A percentile compares a stretch with the other conserved stretches of the same genome.
Evolutionary conservation across 2,113 vertebrate genomes (phyloP).

Genomic region (Pterocles burchelli): DNA sequence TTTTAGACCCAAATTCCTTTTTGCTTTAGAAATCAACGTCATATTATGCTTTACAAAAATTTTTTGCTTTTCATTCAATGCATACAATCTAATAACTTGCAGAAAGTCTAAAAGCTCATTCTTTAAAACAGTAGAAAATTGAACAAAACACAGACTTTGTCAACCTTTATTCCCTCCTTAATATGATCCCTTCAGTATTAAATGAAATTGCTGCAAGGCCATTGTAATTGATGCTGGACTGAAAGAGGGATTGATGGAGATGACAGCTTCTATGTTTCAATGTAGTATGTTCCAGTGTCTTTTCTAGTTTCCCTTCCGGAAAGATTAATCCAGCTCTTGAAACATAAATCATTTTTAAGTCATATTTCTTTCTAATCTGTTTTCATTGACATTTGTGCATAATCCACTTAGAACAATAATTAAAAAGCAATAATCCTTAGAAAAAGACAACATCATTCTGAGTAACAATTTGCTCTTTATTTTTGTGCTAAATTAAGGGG

Average conservation of each 20-base stretch:
- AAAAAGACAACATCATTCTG: not conserved
- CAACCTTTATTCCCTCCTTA: not conserved
- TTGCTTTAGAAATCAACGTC: not conserved
- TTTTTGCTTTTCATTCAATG: not conserved
- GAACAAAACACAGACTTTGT: not conserved
- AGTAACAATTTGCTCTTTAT: not conserved
- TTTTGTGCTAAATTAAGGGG: not conserved
- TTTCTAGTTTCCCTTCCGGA: not conserved
- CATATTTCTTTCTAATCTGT: not conserved
- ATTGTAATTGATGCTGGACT: not conserved
- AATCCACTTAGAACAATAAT: not conserved
- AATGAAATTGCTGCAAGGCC: not conserved
- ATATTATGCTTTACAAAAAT: not conserved
- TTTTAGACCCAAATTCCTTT: not conserved
- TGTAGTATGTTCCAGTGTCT: not conserved
- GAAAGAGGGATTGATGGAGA: not conserved
- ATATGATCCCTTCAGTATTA: not conserved
- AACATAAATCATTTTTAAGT: not conserved
- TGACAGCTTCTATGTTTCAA: not conserved
- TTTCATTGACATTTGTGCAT: not conserved
- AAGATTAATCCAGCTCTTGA: not conserved
- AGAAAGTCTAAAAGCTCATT: not conserved
- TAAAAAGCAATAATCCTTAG: not conserved
- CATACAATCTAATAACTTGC: not conserved
- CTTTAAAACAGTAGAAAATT: slow-evolving; percentile 1